Base-by-base conservation (phyloP, 2,888 invertebrate genomes). In the Sabellastarte sp. region DNA sequence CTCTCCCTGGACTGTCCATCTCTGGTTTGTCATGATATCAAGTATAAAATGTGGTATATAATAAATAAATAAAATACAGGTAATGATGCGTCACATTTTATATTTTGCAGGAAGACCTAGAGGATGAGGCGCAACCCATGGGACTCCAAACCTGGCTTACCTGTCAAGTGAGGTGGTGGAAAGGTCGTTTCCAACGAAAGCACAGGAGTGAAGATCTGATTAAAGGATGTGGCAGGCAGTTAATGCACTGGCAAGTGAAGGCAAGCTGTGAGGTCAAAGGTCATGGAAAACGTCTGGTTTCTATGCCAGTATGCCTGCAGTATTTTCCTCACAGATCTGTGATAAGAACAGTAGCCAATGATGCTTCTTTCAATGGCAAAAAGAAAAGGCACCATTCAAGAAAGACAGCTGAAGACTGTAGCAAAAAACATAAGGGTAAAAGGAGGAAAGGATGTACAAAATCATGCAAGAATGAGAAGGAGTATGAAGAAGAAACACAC, bases 111-210 rank as follows among this genome's bases (percentile, higher is more conserved):
- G 64, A 72, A 57, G 66, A 72, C 60, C 60, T 70, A 33, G 62
- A 60, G 20, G 61, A 63, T 50, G 60, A 50, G 33, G 33, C 57
- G 60, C 20, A 26, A n/a, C 63, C 68, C 1, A 55, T 64, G 61
- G 51, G 51, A 30, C 41, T 70, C 52, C 57, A 58, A 52, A 66
- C 58, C 2, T 70, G 70, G 70, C 63, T 70, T 33, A 60, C 64
- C 1, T 70, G 70, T 52, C 70, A 70, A 53, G 41, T 59, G 5
- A 60, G 64, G n/a, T 70, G 70, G 70, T 70, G 70, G 70, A 66
- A 66, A 52, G 53, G 61, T 32, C 57, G 68, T 1, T 50, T 70
- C 31, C 63, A 69, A n/a, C 56, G 68, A 10, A 69, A 69, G 32
- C 64, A 66, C 30, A 29, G 64, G 4, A 53, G 52, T 56, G 63